Evolutionary conservation across 2,797 vertebrate species (phyloP).

Genomic region (Amazonetta brasiliensis): DNA sequence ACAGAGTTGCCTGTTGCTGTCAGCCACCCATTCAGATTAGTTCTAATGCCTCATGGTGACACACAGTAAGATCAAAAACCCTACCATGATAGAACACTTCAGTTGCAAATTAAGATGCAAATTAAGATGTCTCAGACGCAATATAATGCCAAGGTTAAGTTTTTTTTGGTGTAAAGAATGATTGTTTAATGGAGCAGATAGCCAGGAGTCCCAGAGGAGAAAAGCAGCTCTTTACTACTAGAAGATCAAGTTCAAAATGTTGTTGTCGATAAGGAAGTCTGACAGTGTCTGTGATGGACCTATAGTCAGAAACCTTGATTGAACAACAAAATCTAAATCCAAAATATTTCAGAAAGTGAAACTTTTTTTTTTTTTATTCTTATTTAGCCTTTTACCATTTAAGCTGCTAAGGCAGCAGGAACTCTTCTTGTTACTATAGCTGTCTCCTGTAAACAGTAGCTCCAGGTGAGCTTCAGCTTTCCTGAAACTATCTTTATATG

Average conservation of each 20-base stretch:
- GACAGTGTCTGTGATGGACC: background rate
- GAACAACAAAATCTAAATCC: background rate
- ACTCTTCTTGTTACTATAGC: background rate
- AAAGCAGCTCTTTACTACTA: background rate
- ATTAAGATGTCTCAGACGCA: conserved; percentile 35
- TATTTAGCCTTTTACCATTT: background rate
- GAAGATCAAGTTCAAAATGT: background rate
- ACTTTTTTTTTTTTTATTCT: background rate
- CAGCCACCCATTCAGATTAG: background rate
- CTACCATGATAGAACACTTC: conserved; percentile 15
- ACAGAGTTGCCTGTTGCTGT: conserved; percentile 18
- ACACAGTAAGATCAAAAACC: conserved; percentile 27
- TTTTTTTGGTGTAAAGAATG: conserved; percentile 33
- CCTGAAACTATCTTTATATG: background rate
- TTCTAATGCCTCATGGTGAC: conserved; percentile 35
- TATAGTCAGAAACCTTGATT: background rate
- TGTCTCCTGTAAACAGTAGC: background rate
- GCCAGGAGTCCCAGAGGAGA: background rate
- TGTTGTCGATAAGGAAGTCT: background rate
- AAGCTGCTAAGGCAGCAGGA: background rate
- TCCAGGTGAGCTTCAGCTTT: background rate
- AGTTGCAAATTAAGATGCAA: conserved; percentile 39
- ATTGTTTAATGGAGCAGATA: background rate
- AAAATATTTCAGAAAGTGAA: background rate
- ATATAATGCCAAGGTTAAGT: conserved; percentile 49